These are phyloP conservation scores for Stegostoma tigrinum DNA, from an alignment of 2,113 vertebrate genomes.

Conservation along the genomic window DNA sequence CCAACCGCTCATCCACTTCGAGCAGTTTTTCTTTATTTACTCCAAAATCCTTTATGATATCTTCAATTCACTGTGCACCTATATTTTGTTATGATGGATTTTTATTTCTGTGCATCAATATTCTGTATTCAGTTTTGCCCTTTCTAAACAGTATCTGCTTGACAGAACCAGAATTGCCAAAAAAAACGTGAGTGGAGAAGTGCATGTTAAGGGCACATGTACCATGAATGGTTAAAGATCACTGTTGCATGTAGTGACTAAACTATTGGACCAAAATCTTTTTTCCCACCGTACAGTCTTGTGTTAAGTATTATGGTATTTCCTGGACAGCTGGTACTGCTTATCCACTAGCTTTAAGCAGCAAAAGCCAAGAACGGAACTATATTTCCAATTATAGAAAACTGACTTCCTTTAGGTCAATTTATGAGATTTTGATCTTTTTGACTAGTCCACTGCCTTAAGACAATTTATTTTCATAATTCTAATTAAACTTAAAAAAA, in stretches of 20 bases:
- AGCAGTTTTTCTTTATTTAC: neutral
- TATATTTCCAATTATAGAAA: conserved; percentile 37
- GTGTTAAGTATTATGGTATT: conserved; percentile 50
- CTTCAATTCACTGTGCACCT: neutral
- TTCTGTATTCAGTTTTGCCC: neutral
- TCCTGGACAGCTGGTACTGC: conserved; percentile 63
- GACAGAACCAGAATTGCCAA: neutral
- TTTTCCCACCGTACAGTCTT: conserved; percentile 35
- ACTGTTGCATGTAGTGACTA: neutral
- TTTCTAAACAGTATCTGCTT: too few relatives aligned
- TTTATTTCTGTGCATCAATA: neutral
- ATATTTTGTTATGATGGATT: neutral
- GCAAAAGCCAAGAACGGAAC: conserved; percentile 47
- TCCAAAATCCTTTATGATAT: neutral
- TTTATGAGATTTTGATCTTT: conserved; percentile 28
- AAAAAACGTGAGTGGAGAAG: neutral
- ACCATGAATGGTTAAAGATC: conserved; percentile 9
- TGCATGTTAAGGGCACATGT: neutral
- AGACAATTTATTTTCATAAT: conserved; percentile 15
- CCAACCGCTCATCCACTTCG: neutral
- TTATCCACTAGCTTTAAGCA: conserved; percentile 47
- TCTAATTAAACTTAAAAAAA: neutral
- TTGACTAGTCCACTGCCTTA: neutral
- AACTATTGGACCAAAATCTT: conserved; percentile 23
- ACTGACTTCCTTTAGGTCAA: conserved; percentile 37